These are phyloP conservation scores for Phortica okadai DNA, from an alignment of 2,888 invertebrate genomes.

Conservation along the genomic window DNA sequence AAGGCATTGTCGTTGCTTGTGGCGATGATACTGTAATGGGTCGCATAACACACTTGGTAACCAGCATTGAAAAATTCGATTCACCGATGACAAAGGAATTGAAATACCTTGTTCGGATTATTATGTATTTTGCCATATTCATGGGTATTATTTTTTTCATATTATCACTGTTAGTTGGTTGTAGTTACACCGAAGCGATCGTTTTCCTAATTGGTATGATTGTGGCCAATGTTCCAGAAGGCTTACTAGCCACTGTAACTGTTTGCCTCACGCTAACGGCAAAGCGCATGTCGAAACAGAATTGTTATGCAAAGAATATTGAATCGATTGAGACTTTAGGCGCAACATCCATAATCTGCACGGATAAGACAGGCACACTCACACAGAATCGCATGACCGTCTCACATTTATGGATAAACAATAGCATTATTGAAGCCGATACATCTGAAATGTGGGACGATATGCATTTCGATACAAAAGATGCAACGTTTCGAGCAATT, in stretches of 20 bases:
- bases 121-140: constrained; percentile 95
- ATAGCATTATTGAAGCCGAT: constrained; percentile 97
- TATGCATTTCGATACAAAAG: constrained; percentile 69
- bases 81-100: constrained; percentile 99
- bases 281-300: constrained; percentile 98
- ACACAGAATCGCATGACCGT: constrained; percentile 99
- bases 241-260: constrained; percentile 97
- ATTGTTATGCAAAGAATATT: constrained; percentile 98
- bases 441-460: constrained; percentile 91
- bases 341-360: constrained; percentile 98
- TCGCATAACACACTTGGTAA: constrained; percentile 93
- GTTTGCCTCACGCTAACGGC: constrained; percentile 98
- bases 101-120: constrained; percentile 97
- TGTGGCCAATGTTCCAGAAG: constrained; percentile 99
- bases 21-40: constrained; percentile 97
- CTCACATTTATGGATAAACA: constrained; percentile 99
- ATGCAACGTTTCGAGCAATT: constrained; percentile 88
- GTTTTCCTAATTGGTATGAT: constrained; percentile 99
- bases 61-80: constrained; percentile 94
- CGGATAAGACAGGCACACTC: constrained; percentile 97
- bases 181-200: constrained; percentile 98
- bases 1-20: constrained; percentile 95
- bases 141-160: constrained; percentile 96
- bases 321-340: constrained; percentile 99
- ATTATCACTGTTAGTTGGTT: constrained; percentile 96